Conservation (phyloP, 2,113 vertebrate species). For the Tachycineta bicolor region DNA sequence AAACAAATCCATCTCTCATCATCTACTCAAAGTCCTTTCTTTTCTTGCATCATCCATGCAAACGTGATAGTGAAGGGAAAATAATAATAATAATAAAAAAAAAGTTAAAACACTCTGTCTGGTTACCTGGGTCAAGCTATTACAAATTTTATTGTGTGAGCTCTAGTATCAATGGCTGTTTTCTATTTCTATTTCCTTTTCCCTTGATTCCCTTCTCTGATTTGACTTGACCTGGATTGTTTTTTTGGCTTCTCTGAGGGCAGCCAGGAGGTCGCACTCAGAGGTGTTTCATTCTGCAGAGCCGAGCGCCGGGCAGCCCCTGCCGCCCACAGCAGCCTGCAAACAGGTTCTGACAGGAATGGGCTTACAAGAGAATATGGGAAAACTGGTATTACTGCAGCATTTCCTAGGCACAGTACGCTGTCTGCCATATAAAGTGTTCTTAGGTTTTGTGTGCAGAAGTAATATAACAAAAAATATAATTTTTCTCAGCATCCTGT, state of each 20-base stretch:
- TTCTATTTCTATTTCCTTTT: background rate
- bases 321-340: background rate
- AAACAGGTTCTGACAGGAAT: background rate
- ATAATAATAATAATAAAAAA: too few species aligned
- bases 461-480: background rate
- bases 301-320: rapidly evolving
- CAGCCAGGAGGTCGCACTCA: background rate
- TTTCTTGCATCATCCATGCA: background rate
- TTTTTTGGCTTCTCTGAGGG: background rate
- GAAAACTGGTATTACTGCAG: background rate
- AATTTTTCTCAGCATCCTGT: background rate
- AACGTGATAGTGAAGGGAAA: background rate
- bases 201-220: background rate
- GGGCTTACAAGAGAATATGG: background rate
- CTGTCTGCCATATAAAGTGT: background rate
- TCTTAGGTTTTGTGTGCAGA: background rate
- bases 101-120: background rate
- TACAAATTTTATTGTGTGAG: background rate
- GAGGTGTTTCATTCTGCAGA: constrained; percentile 7
- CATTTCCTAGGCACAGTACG: background rate
- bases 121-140: constrained; percentile 1
- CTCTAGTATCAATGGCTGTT: constrained; percentile 16
- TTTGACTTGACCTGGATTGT: background rate
- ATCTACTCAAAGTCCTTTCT: background rate
- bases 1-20: background rate